These are phyloP conservation scores for Noctua pronuba DNA, from an alignment of 2,888 invertebrate species.

Conservation along the genomic window DNA sequence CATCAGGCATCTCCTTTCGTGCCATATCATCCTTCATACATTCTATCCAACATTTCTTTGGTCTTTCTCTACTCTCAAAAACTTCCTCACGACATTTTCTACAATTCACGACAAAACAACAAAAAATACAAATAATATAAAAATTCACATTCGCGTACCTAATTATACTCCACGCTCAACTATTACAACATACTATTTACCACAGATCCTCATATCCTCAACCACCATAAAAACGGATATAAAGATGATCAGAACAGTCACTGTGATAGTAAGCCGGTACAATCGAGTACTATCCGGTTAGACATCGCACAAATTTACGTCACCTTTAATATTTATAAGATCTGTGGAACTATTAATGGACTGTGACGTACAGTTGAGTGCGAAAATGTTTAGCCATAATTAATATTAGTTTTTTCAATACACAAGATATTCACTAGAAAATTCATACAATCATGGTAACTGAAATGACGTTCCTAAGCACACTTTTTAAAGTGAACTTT, in stretches of 20 bases:
- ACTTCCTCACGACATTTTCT: too few relatives aligned
- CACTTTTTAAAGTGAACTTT: not conserved
- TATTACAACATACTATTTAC: slow-evolving; percentile 4
- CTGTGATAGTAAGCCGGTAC: slow-evolving; percentile 21
- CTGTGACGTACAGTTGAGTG: slow-evolving; percentile 33
- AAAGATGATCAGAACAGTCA: slow-evolving; percentile 46
- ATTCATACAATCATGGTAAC: not conserved
- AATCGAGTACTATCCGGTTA: slow-evolving; percentile 29
- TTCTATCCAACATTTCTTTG: too few relatives aligned
- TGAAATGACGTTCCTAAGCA: not conserved
- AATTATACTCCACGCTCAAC: slow-evolving; percentile 9
- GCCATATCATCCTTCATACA: too few relatives aligned
- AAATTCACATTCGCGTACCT: not conserved
- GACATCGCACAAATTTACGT: slow-evolving; percentile 29
- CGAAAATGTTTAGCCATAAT: slow-evolving; percentile 19
- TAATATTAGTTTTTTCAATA: not conserved
- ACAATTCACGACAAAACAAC: too few relatives aligned
- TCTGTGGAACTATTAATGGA: slow-evolving; percentile 37
- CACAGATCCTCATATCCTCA: not conserved
- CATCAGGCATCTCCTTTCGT: too few relatives aligned
- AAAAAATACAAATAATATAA: not conserved
- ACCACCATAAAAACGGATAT: slow-evolving; percentile 26
- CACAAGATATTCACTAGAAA: not conserved
- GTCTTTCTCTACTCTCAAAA: too few relatives aligned
- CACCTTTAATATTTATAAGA: slow-evolving; percentile 43